Evolutionary conservation across 2,113 vertebrate genomes (phyloP).

Genomic region (Trematomus loennbergii): DNA sequence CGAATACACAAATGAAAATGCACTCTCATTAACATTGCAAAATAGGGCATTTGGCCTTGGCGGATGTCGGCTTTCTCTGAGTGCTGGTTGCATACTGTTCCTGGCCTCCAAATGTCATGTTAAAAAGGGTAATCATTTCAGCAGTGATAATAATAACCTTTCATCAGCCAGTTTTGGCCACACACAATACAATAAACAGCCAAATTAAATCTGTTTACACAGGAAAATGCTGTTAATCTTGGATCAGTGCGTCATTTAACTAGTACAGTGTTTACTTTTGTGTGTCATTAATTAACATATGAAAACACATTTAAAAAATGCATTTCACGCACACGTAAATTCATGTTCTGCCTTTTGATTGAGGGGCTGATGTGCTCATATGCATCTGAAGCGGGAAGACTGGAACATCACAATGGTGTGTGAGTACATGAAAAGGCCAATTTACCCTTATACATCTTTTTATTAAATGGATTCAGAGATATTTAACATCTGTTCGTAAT

Average conservation of each 20-base stretch:
- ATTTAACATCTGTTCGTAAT: conserved; percentile 15
- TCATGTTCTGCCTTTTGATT: neutral
- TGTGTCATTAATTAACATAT: conserved; percentile 10
- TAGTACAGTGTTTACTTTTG: conserved; percentile 31
- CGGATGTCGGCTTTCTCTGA: no score
- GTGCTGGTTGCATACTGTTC: neutral
- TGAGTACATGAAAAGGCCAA: neutral
- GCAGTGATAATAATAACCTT: conserved; percentile 6
- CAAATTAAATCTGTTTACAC: neutral
- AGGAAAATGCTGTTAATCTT: conserved; percentile 9
- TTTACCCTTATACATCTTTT: conserved; percentile 3
- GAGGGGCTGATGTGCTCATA: conserved; percentile 6
- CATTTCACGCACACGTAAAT: neutral
- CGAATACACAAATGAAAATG: no score
- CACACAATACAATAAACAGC: neutral
- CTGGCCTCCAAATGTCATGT: conserved; percentile 1
- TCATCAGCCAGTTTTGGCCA: conserved; percentile 1
- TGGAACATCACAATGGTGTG: neutral
- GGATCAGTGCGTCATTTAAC: conserved; percentile 2
- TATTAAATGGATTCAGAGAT: neutral
- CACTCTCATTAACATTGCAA: no score
- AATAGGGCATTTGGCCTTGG: no score
- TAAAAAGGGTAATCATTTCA: neutral
- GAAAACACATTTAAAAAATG: neutral
- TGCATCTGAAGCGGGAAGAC: neutral